Conservation (phyloP, 2,888 invertebrate species). For the Cheilosia variabilis region DNA sequence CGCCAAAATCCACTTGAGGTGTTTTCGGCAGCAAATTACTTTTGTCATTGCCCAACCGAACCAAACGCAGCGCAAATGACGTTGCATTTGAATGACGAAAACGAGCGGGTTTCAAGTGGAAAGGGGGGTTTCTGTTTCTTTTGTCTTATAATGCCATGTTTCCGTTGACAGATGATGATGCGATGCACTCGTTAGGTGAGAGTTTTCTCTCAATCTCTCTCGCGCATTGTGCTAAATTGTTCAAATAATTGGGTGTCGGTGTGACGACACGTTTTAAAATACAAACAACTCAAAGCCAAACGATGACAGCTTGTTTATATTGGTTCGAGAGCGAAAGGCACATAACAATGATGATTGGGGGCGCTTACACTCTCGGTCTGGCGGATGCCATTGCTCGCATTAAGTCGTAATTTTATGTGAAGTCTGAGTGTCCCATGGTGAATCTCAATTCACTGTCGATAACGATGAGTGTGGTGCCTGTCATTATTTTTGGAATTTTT, state of each 20-base stretch:
- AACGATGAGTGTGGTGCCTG: slow-evolving; percentile 13
- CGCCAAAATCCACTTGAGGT: slow-evolving; percentile 52
- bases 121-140: slow-evolving; percentile 12
- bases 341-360: slow-evolving; percentile 9
- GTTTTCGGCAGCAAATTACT: slow-evolving; percentile 53
- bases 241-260: slow-evolving; percentile 56
- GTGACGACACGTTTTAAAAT: slow-evolving; percentile 6
- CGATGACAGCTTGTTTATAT: slow-evolving; percentile 51
- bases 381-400: slow-evolving; percentile 23
- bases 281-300: slow-evolving; percentile 2
- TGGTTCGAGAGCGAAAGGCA: slow-evolving; percentile 6
- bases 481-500: slow-evolving; percentile 23
- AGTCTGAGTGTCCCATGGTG: slow-evolving; percentile 25
- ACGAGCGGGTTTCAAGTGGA: slow-evolving; percentile 37
- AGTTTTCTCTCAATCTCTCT: slow-evolving; percentile 34
- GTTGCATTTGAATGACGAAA: slow-evolving; percentile 35
- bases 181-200: slow-evolving; percentile 65
- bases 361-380: slow-evolving; percentile 5
- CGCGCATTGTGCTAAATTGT: slow-evolving; percentile 39
- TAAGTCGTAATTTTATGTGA: slow-evolving; percentile 33
- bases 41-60: slow-evolving; percentile 30
- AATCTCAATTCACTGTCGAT: slow-evolving; percentile 25
- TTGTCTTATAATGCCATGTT: slow-evolving; percentile 35
- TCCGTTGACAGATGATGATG: slow-evolving; percentile 51
- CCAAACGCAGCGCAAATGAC: slow-evolving; percentile 30